Evolutionary conservation across 2,888 invertebrate genomes (phyloP).

Genomic region (Dasypolia templi): DNA sequence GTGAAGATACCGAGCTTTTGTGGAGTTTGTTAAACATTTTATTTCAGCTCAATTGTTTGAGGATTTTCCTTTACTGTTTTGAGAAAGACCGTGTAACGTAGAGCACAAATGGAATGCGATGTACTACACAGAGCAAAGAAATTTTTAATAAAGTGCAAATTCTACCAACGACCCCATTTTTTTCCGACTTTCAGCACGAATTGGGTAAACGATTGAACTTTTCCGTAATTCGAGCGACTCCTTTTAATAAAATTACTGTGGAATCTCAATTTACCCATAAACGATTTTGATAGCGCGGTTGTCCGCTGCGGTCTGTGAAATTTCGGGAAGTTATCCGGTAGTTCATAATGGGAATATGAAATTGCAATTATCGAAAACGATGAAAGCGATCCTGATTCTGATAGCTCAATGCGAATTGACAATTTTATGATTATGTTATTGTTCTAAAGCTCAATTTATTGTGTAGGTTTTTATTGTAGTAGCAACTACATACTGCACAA

Average conservation of each 20-base stretch:
- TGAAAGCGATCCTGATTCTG: not conserved
- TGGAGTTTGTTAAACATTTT: conserved; percentile 55
- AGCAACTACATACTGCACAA: not conserved
- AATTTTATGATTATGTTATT: not conserved
- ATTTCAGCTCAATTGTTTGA: conserved; percentile 59
- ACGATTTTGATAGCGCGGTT: conserved; percentile 36
- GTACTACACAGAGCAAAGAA: conserved; percentile 25
- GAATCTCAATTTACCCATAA: conserved; percentile 50
- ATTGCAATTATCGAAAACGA: conserved; percentile 4
- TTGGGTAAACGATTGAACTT: conserved; percentile 40
- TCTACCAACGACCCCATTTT: conserved; percentile 29
- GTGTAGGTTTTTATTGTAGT: not conserved
- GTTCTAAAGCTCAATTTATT: not conserved
- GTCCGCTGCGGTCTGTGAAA: conserved; percentile 17
- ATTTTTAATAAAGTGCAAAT: conserved; percentile 52
- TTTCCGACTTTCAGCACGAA: conserved; percentile 26
- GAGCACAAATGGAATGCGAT: conserved; percentile 40
- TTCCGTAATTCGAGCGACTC: conserved; percentile 29
- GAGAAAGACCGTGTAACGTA: conserved; percentile 31
- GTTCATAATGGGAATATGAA: conserved; percentile 27
- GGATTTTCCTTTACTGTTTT: conserved; percentile 48
- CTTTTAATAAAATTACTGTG: conserved; percentile 45
- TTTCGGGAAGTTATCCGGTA: conserved; percentile 15
- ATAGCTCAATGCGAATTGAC: not conserved
- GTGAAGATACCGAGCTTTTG: conserved; percentile 43